Conservation (phyloP, 2,888 invertebrate species). For the Syrphus vitripennis region DNA sequence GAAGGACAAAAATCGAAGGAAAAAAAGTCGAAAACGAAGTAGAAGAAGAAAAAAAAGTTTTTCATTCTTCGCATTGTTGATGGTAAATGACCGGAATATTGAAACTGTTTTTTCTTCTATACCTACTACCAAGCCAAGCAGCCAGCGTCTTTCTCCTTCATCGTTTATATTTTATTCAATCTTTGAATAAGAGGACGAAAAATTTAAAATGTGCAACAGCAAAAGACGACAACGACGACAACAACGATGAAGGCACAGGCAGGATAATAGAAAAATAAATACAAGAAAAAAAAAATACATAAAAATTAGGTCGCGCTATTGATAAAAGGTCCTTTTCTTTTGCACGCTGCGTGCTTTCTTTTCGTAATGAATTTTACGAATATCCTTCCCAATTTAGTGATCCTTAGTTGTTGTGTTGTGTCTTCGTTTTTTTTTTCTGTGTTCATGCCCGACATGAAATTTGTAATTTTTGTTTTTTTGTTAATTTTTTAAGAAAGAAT, state of each 20-base stretch:
- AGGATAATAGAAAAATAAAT: conserved; percentile 25
- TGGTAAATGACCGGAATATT: conserved; percentile 70
- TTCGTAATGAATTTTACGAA: conserved; percentile 64
- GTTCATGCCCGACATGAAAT: conserved; percentile 9
- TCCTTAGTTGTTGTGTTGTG: conserved; percentile 21
- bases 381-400: conserved; percentile 65
- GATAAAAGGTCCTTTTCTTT: conserved; percentile 62
- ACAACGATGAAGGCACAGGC: neutral
- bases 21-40: neutral
- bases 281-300: neutral
- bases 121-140: neutral
- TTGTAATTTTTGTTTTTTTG: neutral
- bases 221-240: neutral
- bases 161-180: conserved; percentile 26
- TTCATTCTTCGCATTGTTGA: conserved; percentile 52
- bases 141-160: neutral
- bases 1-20: neutral
- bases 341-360: conserved; percentile 59
- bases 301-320: conserved; percentile 68
- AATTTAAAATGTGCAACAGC: conserved; percentile 61
- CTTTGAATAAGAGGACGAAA: conserved; percentile 19
- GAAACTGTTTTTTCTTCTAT: conserved; percentile 56
- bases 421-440: neutral
- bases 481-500: too few species aligned
- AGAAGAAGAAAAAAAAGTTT: conserved; percentile 27